Conservation (phyloP, 1,140 invertebrate genomes). For the Conus betulinus region DNA sequence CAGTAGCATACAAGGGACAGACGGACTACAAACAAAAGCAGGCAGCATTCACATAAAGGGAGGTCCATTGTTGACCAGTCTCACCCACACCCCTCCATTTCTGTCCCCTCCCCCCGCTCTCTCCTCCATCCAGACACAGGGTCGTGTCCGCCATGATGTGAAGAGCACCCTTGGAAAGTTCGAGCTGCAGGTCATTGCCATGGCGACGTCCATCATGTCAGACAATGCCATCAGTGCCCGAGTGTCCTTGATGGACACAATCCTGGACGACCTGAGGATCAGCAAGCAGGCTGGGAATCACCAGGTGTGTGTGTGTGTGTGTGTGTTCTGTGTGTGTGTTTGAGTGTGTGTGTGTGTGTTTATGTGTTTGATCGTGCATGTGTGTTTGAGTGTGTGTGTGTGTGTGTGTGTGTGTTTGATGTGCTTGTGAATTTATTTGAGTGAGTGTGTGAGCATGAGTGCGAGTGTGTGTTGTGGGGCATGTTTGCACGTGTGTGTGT, state of each 20-base stretch:
- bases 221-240: slow-evolving; percentile 85
- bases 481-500: neutral
- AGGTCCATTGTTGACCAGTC: too few relatives aligned
- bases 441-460: neutral
- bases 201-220: slow-evolving; percentile 86
- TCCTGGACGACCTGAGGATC: slow-evolving; percentile 86
- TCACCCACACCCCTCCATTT: too few relatives aligned
- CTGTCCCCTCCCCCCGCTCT: too few relatives aligned
- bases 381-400: neutral
- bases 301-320: slow-evolving; percentile 13
- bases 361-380: too few relatives aligned
- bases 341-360: too few relatives aligned
- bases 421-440: neutral
- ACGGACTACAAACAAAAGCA: too few relatives aligned
- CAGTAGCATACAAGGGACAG: too few relatives aligned
- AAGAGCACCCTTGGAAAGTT: slow-evolving; percentile 82
- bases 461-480: neutral
- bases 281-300: slow-evolving; percentile 62
- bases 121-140: neutral
- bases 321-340: too few relatives aligned
- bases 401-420: neutral
- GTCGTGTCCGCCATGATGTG: neutral
- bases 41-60: too few relatives aligned
- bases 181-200: slow-evolving; percentile 84
- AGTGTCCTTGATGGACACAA: slow-evolving; percentile 86